Base-by-base conservation (phyloP, 2,113 vertebrate species). In the Pandion haliaetus region DNA sequence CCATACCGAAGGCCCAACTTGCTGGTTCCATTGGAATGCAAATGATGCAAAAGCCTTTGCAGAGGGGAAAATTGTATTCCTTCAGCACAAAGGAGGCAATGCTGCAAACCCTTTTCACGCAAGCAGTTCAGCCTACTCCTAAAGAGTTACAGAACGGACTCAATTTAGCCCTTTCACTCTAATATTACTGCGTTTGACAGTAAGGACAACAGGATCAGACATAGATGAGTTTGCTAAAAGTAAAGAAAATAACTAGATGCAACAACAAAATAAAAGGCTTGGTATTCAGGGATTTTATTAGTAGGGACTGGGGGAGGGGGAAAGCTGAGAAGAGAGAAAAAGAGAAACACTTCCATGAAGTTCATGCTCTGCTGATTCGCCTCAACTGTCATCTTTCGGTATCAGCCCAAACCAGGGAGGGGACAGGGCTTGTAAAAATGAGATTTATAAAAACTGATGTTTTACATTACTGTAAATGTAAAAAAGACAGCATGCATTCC, bases 261-360 rank as follows among this genome's bases (percentile, higher is more conserved):
- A 84, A 78, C 77, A 88, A 61, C 25, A 78, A 84, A 94, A 82
- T 79, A 78, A 95, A 70, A 94, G 88, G 85, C 44, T 86, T 42
- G 69, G 83, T 49, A 32, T 86, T 55, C 57, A 69, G 40, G 44
- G 88, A 69, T 52, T 74, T 91, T 58, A 89, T 91, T 50, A 80
- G 95, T 58, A 74, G 91, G 95, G 91, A 58, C 92, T 88, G 92
- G 97, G 93, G 82, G 91, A 97, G 88, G 95, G 95, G 88, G 87
- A 17, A 58, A 88, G 96, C 90, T 45, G 93, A 77, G 96, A 61
- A 79, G 66, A 83, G 70, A 95, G 58, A 95, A 80, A 95, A 95
- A 97, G 82, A 97, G 94, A 96, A 94, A 86, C 71, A 95, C 91
- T 90, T 91, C 62, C 94, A 95, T 96, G 95, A 98, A 97, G 97